Evolutionary conservation across 2,113 vertebrate genomes (phyloP).

Genomic region (Cololabis saira): DNA sequence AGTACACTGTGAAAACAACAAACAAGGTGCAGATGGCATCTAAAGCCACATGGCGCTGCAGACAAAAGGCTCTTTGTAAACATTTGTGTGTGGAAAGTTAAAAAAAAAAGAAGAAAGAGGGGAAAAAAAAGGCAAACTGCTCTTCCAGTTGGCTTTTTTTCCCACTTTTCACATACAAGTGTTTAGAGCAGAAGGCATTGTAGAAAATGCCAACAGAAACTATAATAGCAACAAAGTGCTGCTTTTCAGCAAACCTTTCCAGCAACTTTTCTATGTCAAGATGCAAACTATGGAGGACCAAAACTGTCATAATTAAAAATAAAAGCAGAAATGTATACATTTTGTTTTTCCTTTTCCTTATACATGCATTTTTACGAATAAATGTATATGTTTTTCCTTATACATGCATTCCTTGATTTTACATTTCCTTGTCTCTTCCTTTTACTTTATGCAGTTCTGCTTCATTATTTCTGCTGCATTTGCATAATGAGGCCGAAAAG

Average conservation of each 20-base stretch:
- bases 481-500: no score
- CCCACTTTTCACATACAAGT: no score
- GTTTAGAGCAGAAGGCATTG: neutral
- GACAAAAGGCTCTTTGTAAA: constrained; percentile 41
- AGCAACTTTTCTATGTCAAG: neutral
- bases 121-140: neutral
- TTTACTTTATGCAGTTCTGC: no score
- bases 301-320: no score
- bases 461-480: no score
- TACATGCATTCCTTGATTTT: no score
- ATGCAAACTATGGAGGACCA: no score
- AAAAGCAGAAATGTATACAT: no score
- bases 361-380: no score
- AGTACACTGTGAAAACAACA: constrained; percentile 41
- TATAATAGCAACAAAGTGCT: neutral
- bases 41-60: constrained; percentile 15
- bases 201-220: constrained; percentile 2
- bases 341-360: no score
- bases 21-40: constrained; percentile 49
- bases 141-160: neutral
- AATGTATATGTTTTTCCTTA: no score
- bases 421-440: no score
- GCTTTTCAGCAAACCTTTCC: neutral
- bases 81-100: constrained; percentile 21
- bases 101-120: constrained; percentile 15